Evolutionary conservation across 2,888 invertebrate species (phyloP).

Genomic region (Nowickia ferox): DNA sequence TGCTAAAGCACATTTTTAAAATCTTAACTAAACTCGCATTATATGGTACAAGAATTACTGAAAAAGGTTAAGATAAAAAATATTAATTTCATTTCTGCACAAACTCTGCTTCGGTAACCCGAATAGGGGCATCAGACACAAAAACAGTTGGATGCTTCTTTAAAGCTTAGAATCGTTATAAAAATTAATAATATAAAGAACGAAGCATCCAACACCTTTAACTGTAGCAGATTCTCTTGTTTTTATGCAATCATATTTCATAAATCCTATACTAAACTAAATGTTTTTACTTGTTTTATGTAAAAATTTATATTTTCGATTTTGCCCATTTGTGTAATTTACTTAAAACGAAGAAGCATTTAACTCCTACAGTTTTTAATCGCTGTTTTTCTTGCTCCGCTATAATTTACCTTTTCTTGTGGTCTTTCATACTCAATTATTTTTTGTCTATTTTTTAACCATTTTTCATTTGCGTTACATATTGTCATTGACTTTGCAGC

Average conservation of each 20-base stretch:
- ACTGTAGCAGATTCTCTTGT: too few relatives aligned
- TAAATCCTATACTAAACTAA: background rate
- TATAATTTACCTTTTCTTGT: constrained; percentile 50
- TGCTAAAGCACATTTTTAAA: too few relatives aligned
- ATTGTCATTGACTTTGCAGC: background rate
- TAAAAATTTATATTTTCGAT: background rate
- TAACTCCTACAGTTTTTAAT: constrained; percentile 36
- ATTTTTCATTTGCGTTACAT: constrained; percentile 45
- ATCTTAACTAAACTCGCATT: too few relatives aligned
- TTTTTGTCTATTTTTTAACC: constrained; percentile 27
- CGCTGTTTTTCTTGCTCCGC: background rate
- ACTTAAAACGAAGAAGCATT: background rate
- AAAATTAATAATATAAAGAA: too few relatives aligned
- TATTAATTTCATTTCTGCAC: too few relatives aligned
- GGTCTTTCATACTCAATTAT: constrained; percentile 17
- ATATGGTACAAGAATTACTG: too few relatives aligned
- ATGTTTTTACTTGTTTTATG: background rate
- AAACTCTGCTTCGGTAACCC: too few relatives aligned
- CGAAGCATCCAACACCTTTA: too few relatives aligned
- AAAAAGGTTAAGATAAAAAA: too few relatives aligned
- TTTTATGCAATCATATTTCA: background rate
- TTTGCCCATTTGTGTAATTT: background rate
- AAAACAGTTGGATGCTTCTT: too few relatives aligned
- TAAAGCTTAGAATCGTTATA: too few relatives aligned
- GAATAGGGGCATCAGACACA: too few relatives aligned